Conservation (phyloP, 2,888 invertebrate species). For the Myathropa florea region DNA sequence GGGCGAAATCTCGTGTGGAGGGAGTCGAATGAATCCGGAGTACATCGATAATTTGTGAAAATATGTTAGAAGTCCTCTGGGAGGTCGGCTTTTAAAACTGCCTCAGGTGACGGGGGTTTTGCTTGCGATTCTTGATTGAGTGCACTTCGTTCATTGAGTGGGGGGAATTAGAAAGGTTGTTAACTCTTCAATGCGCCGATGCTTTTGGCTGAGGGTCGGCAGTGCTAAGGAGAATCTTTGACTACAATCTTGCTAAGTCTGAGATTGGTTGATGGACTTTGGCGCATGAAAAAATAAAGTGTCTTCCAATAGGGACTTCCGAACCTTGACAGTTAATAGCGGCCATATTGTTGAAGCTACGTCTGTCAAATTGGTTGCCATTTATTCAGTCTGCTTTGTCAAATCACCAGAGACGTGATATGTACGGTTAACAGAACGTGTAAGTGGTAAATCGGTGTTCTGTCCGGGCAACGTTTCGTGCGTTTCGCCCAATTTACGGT, state of each 20-base stretch:
- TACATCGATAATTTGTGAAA: not conserved
- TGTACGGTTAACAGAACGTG: too few relatives aligned
- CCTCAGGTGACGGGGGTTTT: not conserved
- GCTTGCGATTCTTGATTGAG: not conserved
- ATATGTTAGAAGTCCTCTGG: not conserved
- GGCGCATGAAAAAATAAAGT: too few relatives aligned
- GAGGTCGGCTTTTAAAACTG: not conserved
- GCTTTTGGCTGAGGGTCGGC: not conserved
- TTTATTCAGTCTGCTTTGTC: too few relatives aligned
- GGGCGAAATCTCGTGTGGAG: not conserved
- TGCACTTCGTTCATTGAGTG: not conserved
- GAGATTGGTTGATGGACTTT: too few relatives aligned
- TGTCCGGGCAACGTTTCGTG: too few relatives aligned
- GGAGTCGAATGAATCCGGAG: not conserved
- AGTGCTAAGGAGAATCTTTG: not conserved
- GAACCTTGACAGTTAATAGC: too few relatives aligned
- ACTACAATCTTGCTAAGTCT: not conserved
- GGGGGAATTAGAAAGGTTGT: not conserved
- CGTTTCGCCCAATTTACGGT: too few relatives aligned
- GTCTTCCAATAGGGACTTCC: too few relatives aligned
- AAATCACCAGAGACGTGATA: too few relatives aligned
- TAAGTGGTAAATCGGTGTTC: too few relatives aligned
- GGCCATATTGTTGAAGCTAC: too few relatives aligned
- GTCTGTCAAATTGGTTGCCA: too few relatives aligned
- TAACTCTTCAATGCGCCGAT: not conserved